Evolutionary conservation across 2,113 vertebrate genomes (phyloP).

Genomic region (Aramus guarauna): DNA sequence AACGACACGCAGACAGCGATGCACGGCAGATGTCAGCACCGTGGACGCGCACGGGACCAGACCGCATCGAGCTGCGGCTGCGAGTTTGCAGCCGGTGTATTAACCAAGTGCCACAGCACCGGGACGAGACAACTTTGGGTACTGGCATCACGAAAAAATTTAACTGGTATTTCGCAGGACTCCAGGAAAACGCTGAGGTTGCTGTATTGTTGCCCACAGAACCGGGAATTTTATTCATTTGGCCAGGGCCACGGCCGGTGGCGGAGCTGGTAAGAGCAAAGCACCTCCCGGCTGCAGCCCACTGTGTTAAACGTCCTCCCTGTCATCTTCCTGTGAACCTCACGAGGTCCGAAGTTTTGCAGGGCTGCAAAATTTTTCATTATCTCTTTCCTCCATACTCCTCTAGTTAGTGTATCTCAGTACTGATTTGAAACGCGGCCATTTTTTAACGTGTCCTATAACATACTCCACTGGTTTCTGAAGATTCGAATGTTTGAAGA

Average conservation of each 20-base stretch:
- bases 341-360: neutral
- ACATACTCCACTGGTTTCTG: neutral
- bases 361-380: neutral
- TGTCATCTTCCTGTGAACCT: accelerated
- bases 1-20: accelerated
- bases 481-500: neutral
- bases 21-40: neutral
- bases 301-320: neutral
- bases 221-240: neutral
- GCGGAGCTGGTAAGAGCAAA: neutral
- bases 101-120: neutral
- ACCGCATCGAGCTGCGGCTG: accelerated
- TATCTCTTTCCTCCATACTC: neutral
- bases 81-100: neutral
- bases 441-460: neutral
- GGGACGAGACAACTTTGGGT: neutral
- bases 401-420: neutral
- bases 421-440: neutral
- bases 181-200: neutral
- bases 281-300: neutral
- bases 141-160: neutral
- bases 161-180: neutral
- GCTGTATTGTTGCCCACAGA: neutral
- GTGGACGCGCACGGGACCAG: neutral
- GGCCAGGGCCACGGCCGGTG: no score